Conservation (phyloP, 2,113 vertebrate species). For the Miniopterus natalensis region DNA sequence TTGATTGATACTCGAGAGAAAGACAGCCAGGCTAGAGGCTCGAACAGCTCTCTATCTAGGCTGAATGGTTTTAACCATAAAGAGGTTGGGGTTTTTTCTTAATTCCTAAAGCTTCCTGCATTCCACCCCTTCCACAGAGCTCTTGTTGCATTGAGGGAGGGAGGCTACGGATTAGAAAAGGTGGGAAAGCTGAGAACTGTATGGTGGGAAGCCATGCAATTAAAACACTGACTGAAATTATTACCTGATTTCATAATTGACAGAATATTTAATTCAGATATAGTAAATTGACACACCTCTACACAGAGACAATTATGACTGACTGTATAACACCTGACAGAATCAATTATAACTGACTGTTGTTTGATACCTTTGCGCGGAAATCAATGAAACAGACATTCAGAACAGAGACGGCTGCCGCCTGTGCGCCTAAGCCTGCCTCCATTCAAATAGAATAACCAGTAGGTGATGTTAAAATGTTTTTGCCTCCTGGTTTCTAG, state of each 20-base stretch:
- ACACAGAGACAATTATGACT: slow-evolving; percentile 93
- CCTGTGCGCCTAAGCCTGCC: slow-evolving; percentile 88
- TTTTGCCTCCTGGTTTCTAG: slow-evolving; percentile 82
- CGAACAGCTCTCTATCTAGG: slow-evolving; percentile 64
- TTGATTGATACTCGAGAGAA: slow-evolving; percentile 54
- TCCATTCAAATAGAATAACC: slow-evolving; percentile 91
- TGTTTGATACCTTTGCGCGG: slow-evolving; percentile 92
- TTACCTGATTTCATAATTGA: slow-evolving; percentile 91
- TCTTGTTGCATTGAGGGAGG: slow-evolving; percentile 84
- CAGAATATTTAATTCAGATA: slow-evolving; percentile 93
- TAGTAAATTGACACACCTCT: slow-evolving; percentile 93
- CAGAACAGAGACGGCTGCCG: slow-evolving; percentile 90
- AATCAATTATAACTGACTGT: slow-evolving; percentile 93
- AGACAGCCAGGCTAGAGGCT: slow-evolving; percentile 64
- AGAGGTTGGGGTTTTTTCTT: neutral
- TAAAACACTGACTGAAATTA: slow-evolving; percentile 88
- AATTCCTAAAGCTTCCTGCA: slow-evolving; percentile 73
- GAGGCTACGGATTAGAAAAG: slow-evolving; percentile 85
- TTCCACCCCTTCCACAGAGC: slow-evolving; percentile 74
- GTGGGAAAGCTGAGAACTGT: slow-evolving; percentile 80
- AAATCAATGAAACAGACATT: slow-evolving; percentile 93
- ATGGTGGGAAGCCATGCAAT: slow-evolving; percentile 87
- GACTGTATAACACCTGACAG: slow-evolving; percentile 93
- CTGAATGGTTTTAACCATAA: slow-evolving; percentile 67
- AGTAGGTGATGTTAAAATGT: slow-evolving; percentile 86